Percentiles rank a stretch among this genome's conserved stretches.
phyloP scores from a whole-genome alignment of 2,888 invertebrate species.

The Nemotelus pantherinus region DNA sequence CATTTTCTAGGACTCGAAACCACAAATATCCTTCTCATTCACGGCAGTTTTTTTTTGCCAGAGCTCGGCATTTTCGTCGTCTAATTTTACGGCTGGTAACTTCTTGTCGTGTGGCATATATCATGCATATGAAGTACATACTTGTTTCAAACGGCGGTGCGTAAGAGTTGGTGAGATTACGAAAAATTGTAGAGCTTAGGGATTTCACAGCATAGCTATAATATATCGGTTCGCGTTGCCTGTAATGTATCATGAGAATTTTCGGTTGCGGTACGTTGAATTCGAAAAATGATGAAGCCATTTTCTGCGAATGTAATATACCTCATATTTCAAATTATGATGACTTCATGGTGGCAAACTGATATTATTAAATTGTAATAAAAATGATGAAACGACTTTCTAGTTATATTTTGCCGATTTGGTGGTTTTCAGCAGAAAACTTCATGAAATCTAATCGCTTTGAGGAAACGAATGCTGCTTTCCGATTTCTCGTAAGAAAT shows the following conservation, averaged over 20 bases:
- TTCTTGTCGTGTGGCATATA: constrained; percentile 50
- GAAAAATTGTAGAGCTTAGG: constrained; percentile 21
- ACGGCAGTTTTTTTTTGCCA: constrained; percentile 46
- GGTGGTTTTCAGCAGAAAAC: too few relatives aligned
- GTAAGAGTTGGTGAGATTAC: neutral
- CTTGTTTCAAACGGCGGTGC: neutral
- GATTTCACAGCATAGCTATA: constrained; percentile 25
- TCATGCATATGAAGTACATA: constrained; percentile 45
- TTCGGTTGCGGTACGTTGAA: constrained; percentile 40
- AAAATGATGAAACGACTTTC: neutral
- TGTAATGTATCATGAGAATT: constrained; percentile 43
- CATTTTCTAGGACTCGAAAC: neutral
- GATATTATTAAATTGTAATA: constrained; percentile 16
- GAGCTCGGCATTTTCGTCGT: constrained; percentile 43
- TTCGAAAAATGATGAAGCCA: constrained; percentile 26
- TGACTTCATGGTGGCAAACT: neutral
- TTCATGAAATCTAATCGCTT: too few relatives aligned
- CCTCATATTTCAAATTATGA: constrained; percentile 23
- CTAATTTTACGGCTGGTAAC: constrained; percentile 51
- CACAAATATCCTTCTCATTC: constrained; percentile 34
- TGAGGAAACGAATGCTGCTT: too few relatives aligned
- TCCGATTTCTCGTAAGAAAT: too few relatives aligned
- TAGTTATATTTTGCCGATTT: too few relatives aligned
- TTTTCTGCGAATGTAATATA: constrained; percentile 16
- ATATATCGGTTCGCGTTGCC: constrained; percentile 32